A percentile compares a stretch with the other conserved stretches of the same genome.
These are phyloP conservation scores for Aradus depressus DNA, from an alignment of 2,888 invertebrate genomes.

Conservation along the genomic window DNA sequence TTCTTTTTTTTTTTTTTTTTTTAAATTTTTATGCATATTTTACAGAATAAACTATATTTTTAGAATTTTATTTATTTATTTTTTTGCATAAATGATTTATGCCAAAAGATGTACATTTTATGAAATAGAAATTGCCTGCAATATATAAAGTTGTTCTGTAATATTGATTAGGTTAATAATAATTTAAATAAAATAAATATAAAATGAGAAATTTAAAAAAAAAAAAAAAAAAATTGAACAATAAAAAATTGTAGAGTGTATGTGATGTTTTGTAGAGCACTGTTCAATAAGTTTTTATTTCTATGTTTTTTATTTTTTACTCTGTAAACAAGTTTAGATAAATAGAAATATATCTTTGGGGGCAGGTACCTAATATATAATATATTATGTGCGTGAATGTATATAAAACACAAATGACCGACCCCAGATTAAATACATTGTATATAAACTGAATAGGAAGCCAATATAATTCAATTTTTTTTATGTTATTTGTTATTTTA, in stretches of 20 bases:
- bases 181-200: constrained; percentile 6
- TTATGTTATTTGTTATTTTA: no score
- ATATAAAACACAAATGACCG: background rate
- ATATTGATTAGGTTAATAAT: constrained; percentile 14
- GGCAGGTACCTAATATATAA: background rate
- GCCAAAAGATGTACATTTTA: constrained; percentile 15
- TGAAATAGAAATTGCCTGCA: constrained; percentile 18
- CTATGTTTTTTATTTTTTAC: constrained; percentile 7
- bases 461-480: background rate
- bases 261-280: constrained; percentile 26
- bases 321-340: constrained; percentile 7
- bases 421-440: constrained; percentile 11
- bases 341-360: background rate
- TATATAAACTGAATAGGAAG: constrained; percentile 5
- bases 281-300: constrained; percentile 22
- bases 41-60: background rate
- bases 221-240: constrained; percentile 8
- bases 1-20: no score
- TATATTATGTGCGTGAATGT: background rate
- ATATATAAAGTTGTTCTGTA: constrained; percentile 8
- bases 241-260: constrained; percentile 24
- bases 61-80: no score
- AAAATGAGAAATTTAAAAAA: constrained; percentile 6
- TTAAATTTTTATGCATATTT: background rate
- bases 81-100: constrained; percentile 13